Percentiles rank a stretch among this genome's conserved stretches.
Conservation (phyloP, 2,113 vertebrate species). For the Eretmochelys imbricata region DNA sequence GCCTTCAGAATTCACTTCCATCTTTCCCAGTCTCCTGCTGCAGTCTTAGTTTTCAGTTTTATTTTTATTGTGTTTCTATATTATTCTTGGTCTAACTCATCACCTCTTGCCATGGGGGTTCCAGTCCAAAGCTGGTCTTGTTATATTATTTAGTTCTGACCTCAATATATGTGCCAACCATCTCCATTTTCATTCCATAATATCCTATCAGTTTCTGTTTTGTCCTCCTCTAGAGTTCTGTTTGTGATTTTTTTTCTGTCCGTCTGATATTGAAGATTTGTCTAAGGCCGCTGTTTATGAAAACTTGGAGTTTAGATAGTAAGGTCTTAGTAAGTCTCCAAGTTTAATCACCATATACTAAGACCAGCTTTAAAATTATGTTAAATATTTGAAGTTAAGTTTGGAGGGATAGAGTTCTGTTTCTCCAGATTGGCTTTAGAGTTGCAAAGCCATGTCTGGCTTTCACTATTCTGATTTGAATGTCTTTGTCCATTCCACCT, state of each 20-base stretch:
- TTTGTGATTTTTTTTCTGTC: not conserved
- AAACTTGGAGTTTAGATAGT: not conserved
- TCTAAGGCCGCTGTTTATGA: not conserved
- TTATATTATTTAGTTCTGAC: not conserved
- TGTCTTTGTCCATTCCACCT: not conserved
- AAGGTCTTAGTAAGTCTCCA: not conserved
- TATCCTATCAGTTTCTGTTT: not conserved
- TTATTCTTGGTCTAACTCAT: not conserved
- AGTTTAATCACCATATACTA: not conserved
- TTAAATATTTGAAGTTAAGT: not conserved
- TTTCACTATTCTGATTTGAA: too few species aligned
- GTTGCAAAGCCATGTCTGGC: not conserved
- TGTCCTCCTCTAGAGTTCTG: not conserved
- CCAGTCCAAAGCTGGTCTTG: not conserved
- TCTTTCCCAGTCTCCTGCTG: not conserved
- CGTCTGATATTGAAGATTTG: not conserved
- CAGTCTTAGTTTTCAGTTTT: not conserved
- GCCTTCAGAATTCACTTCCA: not conserved
- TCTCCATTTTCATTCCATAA: not conserved
- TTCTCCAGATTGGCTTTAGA: not conserved
- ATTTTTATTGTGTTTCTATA: not conserved
- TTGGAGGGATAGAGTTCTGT: not conserved
- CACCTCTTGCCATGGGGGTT: not conserved
- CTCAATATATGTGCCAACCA: not conserved
- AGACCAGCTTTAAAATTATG: not conserved